Evolutionary conservation across 1,140 invertebrate genomes (phyloP), one percentile per base, ranked within the genome.

Genomic region (Solenopsis fugax): DNA sequence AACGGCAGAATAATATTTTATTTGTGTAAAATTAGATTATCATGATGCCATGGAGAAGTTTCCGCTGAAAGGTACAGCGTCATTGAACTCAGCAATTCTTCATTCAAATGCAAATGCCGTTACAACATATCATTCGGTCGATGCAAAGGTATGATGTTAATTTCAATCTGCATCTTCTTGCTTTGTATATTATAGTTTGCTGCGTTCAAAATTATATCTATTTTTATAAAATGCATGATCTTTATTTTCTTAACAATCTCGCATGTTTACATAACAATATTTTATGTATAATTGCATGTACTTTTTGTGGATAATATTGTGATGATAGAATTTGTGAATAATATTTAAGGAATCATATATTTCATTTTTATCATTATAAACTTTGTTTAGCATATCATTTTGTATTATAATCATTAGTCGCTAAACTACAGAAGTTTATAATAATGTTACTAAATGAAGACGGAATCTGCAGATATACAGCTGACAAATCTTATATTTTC

Each of bases 21-120:
- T 12, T 62, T 84, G 54, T 84, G 41, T 75, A 75, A 84, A 82
- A 82, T 82, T 60, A 82, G 80, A 84, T 84, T 84, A 16, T 84
- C 80, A 84, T 4, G 69, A 94, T 94, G 92, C 92, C 88, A 95
- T 95, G 95, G 95, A 95, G 94, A 95, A 95, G 88, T 95, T 95
- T 93, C 95, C 95, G 92, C 90, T 95, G 91, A 95, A 95, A 91
- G 95, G 95, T 89, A 95, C 94, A 89, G 88, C 93, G 78, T 93
- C 93, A 80, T 91, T 92, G 71, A 91, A 92, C 87, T 93, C 93
- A 89, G 89, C 93, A 86, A 93, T 91, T 73, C 90, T 92, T 89
- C 88, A 93, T 76, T 88, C 92, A 92, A 93, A 94, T 92, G 87
- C 93, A 80, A 93, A 92, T 89, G 89, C 93, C 56, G 92, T 93